Base-by-base conservation (phyloP, 2,888 invertebrate genomes). In the Drosophila falleni region DNA sequence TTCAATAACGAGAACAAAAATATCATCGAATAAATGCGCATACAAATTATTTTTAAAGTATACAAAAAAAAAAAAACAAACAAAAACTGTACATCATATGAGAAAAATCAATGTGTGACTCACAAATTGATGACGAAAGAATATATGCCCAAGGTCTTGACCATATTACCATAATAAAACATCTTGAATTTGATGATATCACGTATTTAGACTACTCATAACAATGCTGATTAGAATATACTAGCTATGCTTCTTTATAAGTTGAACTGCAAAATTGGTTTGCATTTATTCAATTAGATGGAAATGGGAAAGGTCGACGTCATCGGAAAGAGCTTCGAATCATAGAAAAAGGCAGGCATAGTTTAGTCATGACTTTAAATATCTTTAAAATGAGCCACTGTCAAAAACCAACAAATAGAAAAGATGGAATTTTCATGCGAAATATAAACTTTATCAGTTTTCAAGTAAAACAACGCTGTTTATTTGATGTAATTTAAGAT, bases 81-180 rank as follows among this genome's bases (percentile, higher is more conserved):
- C 5, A 26, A 37, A 23, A 8, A 13, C 47, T 29, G 9, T 15
- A n/a, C 4, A 6, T 35, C n/a, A 19, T 50, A 23, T 33, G 55
- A 23, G 35, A 37, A 46, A 53, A 47, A 47, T 58, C 58, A 47
- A 56, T 47, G 35, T 16, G 29, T 58, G 58, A 58, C 37, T 58
- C 58, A 58, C 26, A 13, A n/a, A 10, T 8, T 13, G 47, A 58
- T 58, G 59, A 59, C 58, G 46, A 58, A 33, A 55, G 19, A 53
- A 44, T 26, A 39, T 35, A 39, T 11, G n/a, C 41, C 10, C 68
- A 78, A 79, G 78, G 80, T 74, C 70, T 77, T 61, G 49, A 63
- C 63, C 65, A 66, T 62, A 62, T 74, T 70, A 35, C 16, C 54
- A 78, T 65, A 71, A 59, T 55, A 61, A 56, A 64, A 59, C 54